These are phyloP conservation scores for Rotaria magnacalcarata DNA, from an alignment of 2,888 invertebrate genomes.

Conservation along the genomic window DNA sequence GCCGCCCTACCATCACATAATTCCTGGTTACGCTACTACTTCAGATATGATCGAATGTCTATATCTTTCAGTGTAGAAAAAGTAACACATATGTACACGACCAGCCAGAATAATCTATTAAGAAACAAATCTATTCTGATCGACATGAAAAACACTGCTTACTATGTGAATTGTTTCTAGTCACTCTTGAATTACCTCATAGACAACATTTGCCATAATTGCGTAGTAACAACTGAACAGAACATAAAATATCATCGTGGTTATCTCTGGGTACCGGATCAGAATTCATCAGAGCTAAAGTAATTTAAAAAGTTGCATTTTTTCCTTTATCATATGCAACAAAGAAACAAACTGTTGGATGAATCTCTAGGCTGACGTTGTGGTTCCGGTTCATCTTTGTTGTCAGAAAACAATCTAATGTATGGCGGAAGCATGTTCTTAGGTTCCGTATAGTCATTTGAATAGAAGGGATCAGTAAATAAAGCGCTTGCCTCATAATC, in stretches of 20 bases:
- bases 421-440: not conserved
- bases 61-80: not conserved
- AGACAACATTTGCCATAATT: not conserved
- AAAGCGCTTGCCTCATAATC: not conserved
- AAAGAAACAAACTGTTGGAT: no score
- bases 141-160: not conserved
- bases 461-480: not conserved
- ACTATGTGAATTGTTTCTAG: not conserved
- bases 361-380: no score
- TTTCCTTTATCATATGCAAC: not conserved
- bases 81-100: not conserved
- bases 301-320: not conserved
- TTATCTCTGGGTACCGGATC: not conserved
- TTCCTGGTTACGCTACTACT: no score
- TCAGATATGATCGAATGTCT: not conserved
- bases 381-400: not conserved
- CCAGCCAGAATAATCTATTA: no score
- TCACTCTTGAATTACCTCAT: not conserved
- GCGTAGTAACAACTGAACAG: accelerated
- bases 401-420: not conserved
- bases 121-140: not conserved
- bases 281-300: not conserved
- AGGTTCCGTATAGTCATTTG: not conserved
- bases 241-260: not conserved
- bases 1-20: no score